Percentiles rank a stretch among this genome's conserved stretches.
Evolutionary conservation across 2,888 invertebrate genomes (phyloP).

Genomic region (Hirtodrosophila confusa): DNA sequence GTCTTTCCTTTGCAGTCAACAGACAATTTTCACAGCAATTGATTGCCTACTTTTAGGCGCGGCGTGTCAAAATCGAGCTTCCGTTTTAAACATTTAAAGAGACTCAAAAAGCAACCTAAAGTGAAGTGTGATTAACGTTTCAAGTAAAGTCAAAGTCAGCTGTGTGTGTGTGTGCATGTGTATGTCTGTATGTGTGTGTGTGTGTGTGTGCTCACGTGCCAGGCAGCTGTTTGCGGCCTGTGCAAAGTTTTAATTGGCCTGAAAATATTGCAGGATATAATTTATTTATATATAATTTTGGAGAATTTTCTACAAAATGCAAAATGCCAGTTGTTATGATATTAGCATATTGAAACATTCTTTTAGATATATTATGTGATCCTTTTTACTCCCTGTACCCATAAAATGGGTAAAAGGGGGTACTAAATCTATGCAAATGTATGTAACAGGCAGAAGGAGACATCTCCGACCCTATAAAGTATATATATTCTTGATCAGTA

Average conservation of each 20-base stretch:
- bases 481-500: too few species aligned
- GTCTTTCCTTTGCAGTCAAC: constrained; percentile 1
- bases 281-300: not conserved
- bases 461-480: too few species aligned
- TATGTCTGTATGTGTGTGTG: not conserved
- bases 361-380: not conserved
- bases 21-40: not conserved
- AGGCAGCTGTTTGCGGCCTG: constrained; percentile 34
- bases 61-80: constrained; percentile 16
- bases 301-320: not conserved
- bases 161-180: not conserved
- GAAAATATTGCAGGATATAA: not conserved
- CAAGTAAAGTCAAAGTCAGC: constrained; percentile 8
- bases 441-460: too few species aligned
- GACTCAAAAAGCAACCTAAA: not conserved
- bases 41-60: constrained; percentile 38
- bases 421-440: too few species aligned
- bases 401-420: too few species aligned
- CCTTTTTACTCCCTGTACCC: too few species aligned
- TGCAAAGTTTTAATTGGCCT: constrained; percentile 22
- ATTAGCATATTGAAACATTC: constrained; percentile 5
- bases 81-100: not conserved
- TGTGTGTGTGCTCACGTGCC: constrained; percentile 31
- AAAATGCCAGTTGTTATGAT: not conserved
- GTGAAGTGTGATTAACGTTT: constrained; percentile 4